Conservation (phyloP, 2,113 vertebrate genomes). For the Oceanites oceanicus region DNA sequence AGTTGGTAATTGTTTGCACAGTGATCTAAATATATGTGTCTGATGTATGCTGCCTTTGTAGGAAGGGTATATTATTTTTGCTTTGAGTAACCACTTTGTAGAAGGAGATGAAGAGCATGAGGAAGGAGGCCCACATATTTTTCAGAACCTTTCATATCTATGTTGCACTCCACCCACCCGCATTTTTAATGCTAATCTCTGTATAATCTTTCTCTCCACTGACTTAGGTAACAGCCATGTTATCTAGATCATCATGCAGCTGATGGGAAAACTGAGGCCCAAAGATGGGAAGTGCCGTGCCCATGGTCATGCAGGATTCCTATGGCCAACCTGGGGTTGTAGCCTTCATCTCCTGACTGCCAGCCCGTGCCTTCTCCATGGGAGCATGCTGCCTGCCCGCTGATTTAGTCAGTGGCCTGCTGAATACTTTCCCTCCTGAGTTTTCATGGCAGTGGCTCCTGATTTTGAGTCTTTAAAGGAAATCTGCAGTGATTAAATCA, state of each 20-base stretch:
- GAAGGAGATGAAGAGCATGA: neutral
- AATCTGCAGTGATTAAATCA: neutral
- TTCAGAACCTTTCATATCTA: neutral
- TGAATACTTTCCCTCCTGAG: neutral
- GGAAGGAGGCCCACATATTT: neutral
- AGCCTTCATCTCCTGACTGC: neutral
- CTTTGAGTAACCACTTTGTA: neutral
- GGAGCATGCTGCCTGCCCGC: neutral
- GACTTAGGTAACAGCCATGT: neutral
- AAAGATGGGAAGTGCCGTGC: neutral
- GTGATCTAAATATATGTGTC: neutral
- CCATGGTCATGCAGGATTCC: neutral
- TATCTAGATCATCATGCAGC: neutral
- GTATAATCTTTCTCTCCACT: neutral
- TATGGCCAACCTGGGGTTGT: neutral
- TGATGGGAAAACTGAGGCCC: neutral
- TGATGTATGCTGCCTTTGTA: neutral
- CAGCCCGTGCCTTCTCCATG: rapidly evolving
- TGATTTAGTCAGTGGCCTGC: neutral
- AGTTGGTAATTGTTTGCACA: neutral
- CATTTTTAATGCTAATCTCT: neutral
- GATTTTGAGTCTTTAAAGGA: neutral
- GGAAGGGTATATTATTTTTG: neutral
- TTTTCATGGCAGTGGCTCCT: neutral
- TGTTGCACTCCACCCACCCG: neutral